phyloP scores from a whole-genome alignment of 2,797 vertebrate genomes.

The Sebastes reedi region DNA sequence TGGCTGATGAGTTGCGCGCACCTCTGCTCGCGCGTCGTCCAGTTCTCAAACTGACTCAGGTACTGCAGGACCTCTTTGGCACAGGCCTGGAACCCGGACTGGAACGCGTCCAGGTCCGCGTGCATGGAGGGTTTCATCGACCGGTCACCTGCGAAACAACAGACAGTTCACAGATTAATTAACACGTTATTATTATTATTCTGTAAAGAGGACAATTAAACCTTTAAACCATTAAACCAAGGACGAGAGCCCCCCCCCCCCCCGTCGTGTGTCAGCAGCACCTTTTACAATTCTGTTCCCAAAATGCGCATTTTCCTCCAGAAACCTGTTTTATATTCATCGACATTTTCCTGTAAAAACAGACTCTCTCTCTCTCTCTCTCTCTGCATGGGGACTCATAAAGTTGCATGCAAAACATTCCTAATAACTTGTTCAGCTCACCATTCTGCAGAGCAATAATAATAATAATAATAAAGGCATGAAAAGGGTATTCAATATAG shows the following conservation, averaged over 20 bases:
- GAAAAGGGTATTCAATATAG: too few species aligned
- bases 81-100: conserved; percentile 95
- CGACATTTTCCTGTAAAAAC: not conserved
- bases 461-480: too few species aligned
- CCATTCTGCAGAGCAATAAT: too few species aligned
- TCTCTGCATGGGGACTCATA: not conserved
- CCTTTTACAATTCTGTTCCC: not conserved
- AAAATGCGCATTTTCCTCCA: not conserved
- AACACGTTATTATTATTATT: not conserved
- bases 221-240: not conserved
- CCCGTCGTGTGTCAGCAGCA: not conserved
- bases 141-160: conserved; percentile 84
- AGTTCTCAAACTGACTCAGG: conserved; percentile 92
- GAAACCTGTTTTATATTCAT: not conserved
- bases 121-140: conserved; percentile 89
- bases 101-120: conserved; percentile 92
- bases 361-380: not conserved
- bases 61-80: conserved; percentile 97
- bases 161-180: conserved; percentile 4
- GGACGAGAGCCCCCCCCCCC: too few species aligned
- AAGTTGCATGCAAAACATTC: not conserved
- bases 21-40: conserved; percentile 91
- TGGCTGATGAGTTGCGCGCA: conserved; percentile 92
- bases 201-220: not conserved
- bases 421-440: not conserved